Percentiles rank a stretch among this genome's conserved stretches.
phyloP scores from a whole-genome alignment of 2,113 vertebrate species.

The Clarias macrocephalus region DNA sequence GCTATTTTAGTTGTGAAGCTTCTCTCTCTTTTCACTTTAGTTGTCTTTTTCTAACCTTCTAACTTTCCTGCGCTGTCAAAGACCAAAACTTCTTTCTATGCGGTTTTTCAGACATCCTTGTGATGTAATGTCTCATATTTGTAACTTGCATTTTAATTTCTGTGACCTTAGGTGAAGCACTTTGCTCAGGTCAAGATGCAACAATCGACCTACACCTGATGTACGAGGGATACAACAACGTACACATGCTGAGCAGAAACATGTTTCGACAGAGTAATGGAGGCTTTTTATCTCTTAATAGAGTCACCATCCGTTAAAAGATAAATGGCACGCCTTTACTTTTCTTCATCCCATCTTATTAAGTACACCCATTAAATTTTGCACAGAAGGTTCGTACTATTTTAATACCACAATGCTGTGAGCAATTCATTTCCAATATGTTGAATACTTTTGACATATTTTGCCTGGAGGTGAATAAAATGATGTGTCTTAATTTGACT shows the following conservation, averaged over 20 bases:
- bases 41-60: conserved; percentile 41
- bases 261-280: conserved; percentile 7
- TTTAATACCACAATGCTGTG: not conserved
- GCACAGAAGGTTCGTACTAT: not conserved
- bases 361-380: not conserved
- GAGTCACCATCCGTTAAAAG: not conserved
- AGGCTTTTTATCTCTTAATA: conserved; percentile 15
- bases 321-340: not conserved
- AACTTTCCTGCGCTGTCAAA: conserved; percentile 33
- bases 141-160: not conserved
- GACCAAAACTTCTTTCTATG: not conserved
- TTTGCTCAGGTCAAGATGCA: not conserved
- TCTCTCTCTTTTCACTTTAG: conserved; percentile 31
- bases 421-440: not conserved
- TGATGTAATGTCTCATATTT: not conserved
- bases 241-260: not conserved
- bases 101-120: not conserved
- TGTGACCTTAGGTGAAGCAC: not conserved
- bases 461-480: not conserved
- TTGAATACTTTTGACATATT: not conserved
- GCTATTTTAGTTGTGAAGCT: not conserved
- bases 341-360: not conserved
- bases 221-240: not conserved
- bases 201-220: not conserved
- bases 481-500: not conserved